phyloP scores from a whole-genome alignment of 1,140 invertebrate species.

The Diuraphis noxia region DNA sequence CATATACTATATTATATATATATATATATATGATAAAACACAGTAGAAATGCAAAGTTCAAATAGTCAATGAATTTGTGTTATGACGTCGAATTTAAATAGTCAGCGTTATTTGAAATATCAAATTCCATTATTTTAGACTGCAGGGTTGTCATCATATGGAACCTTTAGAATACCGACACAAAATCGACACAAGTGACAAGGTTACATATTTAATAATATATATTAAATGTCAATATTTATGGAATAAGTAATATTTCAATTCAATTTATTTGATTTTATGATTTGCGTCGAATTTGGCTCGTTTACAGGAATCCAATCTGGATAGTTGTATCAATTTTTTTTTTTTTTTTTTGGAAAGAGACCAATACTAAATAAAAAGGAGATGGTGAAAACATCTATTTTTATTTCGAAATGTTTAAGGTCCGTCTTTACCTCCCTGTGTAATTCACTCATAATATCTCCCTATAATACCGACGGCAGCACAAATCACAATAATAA shows the following conservation, averaged over 20 bases:
- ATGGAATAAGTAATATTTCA: background rate
- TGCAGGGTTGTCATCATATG: background rate
- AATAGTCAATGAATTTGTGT: background rate
- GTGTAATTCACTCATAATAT: background rate
- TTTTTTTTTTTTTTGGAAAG: slow-evolving; percentile 35
- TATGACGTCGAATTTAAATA: background rate
- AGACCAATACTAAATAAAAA: slow-evolving; percentile 12
- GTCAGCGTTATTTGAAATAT: background rate
- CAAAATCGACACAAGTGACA: background rate
- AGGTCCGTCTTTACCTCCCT: background rate
- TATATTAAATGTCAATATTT: background rate
- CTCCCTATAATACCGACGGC: no score
- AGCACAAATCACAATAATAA: background rate
- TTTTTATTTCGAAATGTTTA: slow-evolving; percentile 17
- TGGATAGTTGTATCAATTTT: background rate
- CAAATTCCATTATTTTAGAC: background rate
- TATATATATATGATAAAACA: no score
- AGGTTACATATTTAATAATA: background rate
- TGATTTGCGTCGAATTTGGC: slow-evolving; percentile 38
- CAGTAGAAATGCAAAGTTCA: background rate
- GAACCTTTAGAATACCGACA: background rate
- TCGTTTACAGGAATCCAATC: slow-evolving; percentile 38
- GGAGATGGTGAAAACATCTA: slow-evolving; percentile 16
- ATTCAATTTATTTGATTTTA: slow-evolving; percentile 14
- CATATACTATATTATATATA: background rate